phyloP scores from a whole-genome alignment of 1,140 invertebrate species.

The Brachionus sp. region DNA sequence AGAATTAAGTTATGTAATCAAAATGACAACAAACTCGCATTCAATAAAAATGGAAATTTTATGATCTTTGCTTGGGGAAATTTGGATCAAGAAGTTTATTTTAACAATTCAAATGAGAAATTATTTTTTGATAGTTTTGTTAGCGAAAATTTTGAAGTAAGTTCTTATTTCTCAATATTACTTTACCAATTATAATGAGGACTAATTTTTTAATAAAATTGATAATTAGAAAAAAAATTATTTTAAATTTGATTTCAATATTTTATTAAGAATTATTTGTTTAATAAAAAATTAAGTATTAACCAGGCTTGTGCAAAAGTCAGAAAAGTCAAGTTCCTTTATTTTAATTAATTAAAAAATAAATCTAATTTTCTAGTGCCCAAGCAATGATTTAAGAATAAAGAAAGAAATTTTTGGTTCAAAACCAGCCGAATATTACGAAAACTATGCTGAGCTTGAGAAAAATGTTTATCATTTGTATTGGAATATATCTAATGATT shows the following conservation, averaged over 20 bases:
- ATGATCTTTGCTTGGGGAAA: neutral
- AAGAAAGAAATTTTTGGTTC: neutral
- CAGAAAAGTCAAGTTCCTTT: too few relatives aligned
- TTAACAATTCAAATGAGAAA: neutral
- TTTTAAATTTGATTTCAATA: too few relatives aligned
- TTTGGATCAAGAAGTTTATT: neutral
- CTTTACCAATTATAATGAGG: too few relatives aligned
- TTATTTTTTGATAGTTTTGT: neutral
- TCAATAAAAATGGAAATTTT: neutral
- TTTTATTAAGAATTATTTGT: too few relatives aligned
- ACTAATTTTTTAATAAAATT: too few relatives aligned
- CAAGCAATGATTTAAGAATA: neutral
- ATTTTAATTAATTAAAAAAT: neutral
- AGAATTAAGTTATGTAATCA: neutral
- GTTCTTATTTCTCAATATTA: too few relatives aligned
- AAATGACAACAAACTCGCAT: neutral
- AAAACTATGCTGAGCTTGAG: neutral
- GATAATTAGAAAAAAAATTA: too few relatives aligned
- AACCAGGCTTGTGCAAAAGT: too few relatives aligned
- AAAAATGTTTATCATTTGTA: conserved; percentile 47
- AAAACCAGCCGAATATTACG: neutral
- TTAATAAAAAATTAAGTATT: too few relatives aligned
- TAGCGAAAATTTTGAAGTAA: neutral
- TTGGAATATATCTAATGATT: conserved; percentile 48
- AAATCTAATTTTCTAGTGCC: neutral